Evolutionary conservation across 1,140 invertebrate genomes (phyloP), one percentile per base, ranked within the genome.

Genomic region (Cyclargus thomasi): DNA sequence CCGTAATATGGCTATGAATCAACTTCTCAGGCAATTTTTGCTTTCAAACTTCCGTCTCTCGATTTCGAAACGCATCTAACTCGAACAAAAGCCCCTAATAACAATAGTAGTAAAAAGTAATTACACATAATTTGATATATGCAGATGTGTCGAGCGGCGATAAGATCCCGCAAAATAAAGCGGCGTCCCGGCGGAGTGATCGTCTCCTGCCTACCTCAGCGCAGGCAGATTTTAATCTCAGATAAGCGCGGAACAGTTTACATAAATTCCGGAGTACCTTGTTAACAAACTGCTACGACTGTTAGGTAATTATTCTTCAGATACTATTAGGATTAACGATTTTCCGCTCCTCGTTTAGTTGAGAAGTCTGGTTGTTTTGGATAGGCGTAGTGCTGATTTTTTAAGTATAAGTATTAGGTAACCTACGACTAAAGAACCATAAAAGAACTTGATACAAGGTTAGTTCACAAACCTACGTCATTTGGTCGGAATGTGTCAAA

Each of bases 231-330:
- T 89, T 90, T 88, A 90, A 90, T 90, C 87, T 87, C 78, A 90
- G 87, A 90, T 90, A 90, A 76, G 76, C 77, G 74, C 67, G 74
- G 81, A 83, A 81, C 86, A 88, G 84, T 88, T 87, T 88, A 87
- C 87, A 90, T 90, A 90, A 90, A 90, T 90, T 90, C 80, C 80
- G 76, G 78, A 85, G 85, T 81, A 84, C 86, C 84, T 88, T 85
- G 85, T 88, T 88, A 84, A 89, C 83, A 87, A 87, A 85, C 75
- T 83, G 86, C 83, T 80, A 55, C 65, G 75, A 87, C 84, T 85
- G 83, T 90, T 87, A 86, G 39, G 39, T 47, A 47, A 47, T 90
- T 87, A 81, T 85, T 84, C 70, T 74, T 65, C 73, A 75, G 79
- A 81, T 85, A 81, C 73, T 68, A 63, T 75, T 63, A 55, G 63